Evolutionary conservation across 1,140 invertebrate species (phyloP).

Genomic region (Dermatophagoides farinae): DNA sequence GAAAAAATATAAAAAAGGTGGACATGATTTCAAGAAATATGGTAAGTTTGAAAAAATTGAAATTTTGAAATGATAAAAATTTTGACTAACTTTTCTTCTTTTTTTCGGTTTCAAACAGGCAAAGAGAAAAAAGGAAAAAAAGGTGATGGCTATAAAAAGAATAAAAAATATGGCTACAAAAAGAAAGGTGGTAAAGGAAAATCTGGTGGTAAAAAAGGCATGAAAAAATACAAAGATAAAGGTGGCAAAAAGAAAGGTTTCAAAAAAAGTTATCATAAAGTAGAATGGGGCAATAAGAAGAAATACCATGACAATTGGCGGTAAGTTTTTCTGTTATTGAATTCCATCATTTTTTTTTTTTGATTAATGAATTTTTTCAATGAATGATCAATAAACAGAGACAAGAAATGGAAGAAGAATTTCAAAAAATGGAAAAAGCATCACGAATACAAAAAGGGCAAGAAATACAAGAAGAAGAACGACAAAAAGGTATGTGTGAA

Average conservation of each 20-base stretch:
- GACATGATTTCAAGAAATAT: background rate
- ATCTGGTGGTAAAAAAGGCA: slow-evolving; percentile 8
- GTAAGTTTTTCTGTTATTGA: background rate
- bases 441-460: slow-evolving; percentile 9
- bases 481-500: background rate
- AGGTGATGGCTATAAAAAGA: slow-evolving; percentile 8
- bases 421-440: slow-evolving; percentile 12
- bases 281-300: slow-evolving; percentile 12
- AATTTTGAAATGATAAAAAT: background rate
- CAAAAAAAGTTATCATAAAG: slow-evolving; percentile 12
- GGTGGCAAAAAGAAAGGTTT: slow-evolving; percentile 12
- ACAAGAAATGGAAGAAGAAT: slow-evolving; percentile 12
- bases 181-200: slow-evolving; percentile 9
- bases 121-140: slow-evolving; percentile 5
- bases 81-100: background rate
- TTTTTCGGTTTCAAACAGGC: background rate
- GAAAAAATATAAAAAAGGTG: slow-evolving; percentile 1
- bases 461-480: slow-evolving; percentile 11
- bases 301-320: slow-evolving; percentile 13
- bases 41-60: background rate
- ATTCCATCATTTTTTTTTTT: no score
- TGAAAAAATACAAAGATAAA: slow-evolving; percentile 2
- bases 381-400: background rate
- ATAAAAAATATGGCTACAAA: slow-evolving; percentile 4
- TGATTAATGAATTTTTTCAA: background rate